A percentile compares a stretch with the other conserved stretches of the same genome.
Evolutionary conservation across 2,888 invertebrate species (phyloP).

Genomic region (Brachypterus glaber): DNA sequence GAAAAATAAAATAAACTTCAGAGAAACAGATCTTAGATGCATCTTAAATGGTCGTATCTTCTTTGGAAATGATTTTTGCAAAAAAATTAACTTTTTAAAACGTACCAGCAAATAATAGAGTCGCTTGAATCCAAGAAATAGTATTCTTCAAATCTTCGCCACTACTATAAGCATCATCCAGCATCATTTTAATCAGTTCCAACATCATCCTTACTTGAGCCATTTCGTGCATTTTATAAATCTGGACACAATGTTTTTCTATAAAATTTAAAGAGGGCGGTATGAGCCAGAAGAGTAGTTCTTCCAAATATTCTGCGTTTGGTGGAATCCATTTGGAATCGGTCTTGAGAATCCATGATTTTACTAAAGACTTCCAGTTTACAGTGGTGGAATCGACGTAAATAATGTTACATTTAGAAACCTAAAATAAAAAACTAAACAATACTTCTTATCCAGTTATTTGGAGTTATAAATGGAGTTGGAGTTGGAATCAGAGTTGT

Average conservation of each 20-base stretch:
- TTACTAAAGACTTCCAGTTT: slow-evolving; percentile 47
- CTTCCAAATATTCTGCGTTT: slow-evolving; percentile 28
- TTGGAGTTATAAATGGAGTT: too few species aligned
- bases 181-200: slow-evolving; percentile 34
- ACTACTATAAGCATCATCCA: slow-evolving; percentile 31
- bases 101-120: slow-evolving; percentile 46
- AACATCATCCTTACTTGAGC: slow-evolving; percentile 36
- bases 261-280: slow-evolving; percentile 48
- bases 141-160: slow-evolving; percentile 41
- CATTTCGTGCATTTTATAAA: slow-evolving; percentile 32
- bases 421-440: slow-evolving; percentile 29
- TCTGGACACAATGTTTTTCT: slow-evolving; percentile 36
- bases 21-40: too few species aligned
- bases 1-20: too few species aligned
- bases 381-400: slow-evolving; percentile 48
- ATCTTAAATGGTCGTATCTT: too few species aligned
- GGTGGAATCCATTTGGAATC: slow-evolving; percentile 25
- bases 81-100: too few species aligned
- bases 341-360: slow-evolving; percentile 40
- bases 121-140: slow-evolving; percentile 44
- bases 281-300: slow-evolving; percentile 47
- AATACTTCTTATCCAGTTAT: too few species aligned
- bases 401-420: slow-evolving; percentile 55
- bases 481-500: too few species aligned
- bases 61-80: too few species aligned